Conservation (phyloP, 2,797 vertebrate species). For the Peromyscus eremicus region DNA sequence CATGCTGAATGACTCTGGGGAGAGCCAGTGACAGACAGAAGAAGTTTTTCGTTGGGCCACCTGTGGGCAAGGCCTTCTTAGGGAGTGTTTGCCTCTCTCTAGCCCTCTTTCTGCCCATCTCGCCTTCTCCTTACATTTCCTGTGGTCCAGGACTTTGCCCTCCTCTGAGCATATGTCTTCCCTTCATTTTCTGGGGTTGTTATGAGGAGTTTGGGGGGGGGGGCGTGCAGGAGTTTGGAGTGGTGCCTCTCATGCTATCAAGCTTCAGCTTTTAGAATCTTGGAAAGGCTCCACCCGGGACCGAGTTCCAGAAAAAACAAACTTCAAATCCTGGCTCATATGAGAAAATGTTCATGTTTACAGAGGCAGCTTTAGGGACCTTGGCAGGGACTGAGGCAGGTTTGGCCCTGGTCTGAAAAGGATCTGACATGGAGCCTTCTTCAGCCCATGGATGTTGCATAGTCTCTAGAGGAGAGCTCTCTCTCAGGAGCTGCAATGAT, state of each 20-base stretch:
- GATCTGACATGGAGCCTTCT: constrained; percentile 57
- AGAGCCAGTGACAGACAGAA: background rate
- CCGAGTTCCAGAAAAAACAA: constrained; percentile 89
- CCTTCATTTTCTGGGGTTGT: constrained; percentile 70
- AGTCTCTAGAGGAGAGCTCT: constrained; percentile 30
- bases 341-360: constrained; percentile 80
- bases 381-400: constrained; percentile 65
- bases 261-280: constrained; percentile 85
- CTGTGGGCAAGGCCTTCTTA: background rate
- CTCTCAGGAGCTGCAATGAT: background rate
- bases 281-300: constrained; percentile 88
- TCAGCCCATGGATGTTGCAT: rapidly evolving
- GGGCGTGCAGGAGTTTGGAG: constrained; percentile 83
- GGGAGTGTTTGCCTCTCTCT: background rate
- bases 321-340: constrained; percentile 83
- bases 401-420: constrained; percentile 68
- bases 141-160: background rate
- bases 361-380: constrained; percentile 75
- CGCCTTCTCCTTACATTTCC: background rate
- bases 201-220: constrained; percentile 44
- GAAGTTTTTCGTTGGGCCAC: background rate
- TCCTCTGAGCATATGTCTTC: constrained; percentile 63
- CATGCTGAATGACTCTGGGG: background rate
- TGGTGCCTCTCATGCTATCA: constrained; percentile 84
- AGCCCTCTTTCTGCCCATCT: background rate